Conservation (phyloP, 1,140 invertebrate genomes). For the Aphidius gifuensis region DNA sequence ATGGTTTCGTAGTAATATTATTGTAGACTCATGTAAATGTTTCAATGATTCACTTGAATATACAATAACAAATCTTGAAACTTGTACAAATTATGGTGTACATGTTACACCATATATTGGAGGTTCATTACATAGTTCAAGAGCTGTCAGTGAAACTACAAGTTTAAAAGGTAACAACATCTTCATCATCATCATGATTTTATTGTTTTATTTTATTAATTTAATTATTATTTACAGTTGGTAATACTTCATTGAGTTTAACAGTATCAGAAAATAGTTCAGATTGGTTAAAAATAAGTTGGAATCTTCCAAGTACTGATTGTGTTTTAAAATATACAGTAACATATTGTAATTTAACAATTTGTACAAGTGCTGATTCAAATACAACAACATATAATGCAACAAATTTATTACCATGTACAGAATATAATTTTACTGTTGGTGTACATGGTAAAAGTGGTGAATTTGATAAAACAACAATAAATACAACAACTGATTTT, state of each 20-base stretch:
- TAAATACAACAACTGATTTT: slow-evolving; percentile 29
- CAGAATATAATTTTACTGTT: slow-evolving; percentile 25
- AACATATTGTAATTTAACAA: slow-evolving; percentile 9
- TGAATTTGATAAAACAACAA: slow-evolving; percentile 23
- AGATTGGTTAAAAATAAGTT: slow-evolving; percentile 22
- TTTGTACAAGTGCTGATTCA: slow-evolving; percentile 9
- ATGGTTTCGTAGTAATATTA: neutral
- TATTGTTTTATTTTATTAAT: neutral
- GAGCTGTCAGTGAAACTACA: neutral
- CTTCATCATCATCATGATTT: no score
- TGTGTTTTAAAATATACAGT: slow-evolving; percentile 22
- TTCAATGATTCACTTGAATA: slow-evolving; percentile 5
- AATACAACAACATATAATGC: slow-evolving; percentile 22
- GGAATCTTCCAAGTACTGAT: slow-evolving; percentile 22
- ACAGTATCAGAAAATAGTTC: slow-evolving; percentile 14
- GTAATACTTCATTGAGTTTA: slow-evolving; percentile 16
- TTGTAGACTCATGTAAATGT: neutral
- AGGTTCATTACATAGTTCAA: no score
- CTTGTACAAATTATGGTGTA: neutral
- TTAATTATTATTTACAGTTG: slow-evolving; percentile 16
- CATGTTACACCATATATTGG: neutral
- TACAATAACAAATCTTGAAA: neutral
- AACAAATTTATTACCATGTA: slow-evolving; percentile 24
- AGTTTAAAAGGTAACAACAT: neutral
- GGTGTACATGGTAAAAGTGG: slow-evolving; percentile 10